Evolutionary conservation across 2,797 vertebrate genomes (phyloP).

Genomic region (Cynopterus sphinx): DNA sequence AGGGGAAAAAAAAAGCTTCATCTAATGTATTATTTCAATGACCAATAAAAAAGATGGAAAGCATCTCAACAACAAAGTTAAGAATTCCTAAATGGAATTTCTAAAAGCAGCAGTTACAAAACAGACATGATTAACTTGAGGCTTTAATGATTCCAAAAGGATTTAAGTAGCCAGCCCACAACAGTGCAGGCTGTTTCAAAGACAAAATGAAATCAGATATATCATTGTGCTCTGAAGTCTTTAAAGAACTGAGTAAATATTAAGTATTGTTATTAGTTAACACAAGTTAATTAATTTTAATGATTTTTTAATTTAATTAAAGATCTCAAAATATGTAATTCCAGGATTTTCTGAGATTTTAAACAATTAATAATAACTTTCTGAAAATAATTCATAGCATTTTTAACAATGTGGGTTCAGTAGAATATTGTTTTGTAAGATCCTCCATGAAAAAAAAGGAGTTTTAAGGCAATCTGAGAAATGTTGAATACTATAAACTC

Average conservation of each 20-base stretch:
- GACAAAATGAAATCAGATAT: neutral
- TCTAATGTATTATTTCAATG: conserved; percentile 4
- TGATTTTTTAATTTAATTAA: neutral
- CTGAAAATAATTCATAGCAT: neutral
- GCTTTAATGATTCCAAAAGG: neutral
- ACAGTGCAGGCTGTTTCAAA: neutral
- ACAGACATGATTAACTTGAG: neutral
- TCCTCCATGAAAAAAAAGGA: neutral
- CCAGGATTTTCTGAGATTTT: neutral
- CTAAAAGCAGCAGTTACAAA: neutral
- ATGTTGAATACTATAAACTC: neutral
- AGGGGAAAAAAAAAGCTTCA: neutral
- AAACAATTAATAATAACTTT: neutral
- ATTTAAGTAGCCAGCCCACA: neutral
- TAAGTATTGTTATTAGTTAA: neutral
- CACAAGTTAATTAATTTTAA: neutral
- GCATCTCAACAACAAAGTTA: conserved; percentile 19
- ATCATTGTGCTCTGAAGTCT: neutral
- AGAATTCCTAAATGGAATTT: neutral
- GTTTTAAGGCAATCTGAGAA: neutral
- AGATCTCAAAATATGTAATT: neutral
- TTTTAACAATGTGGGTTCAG: neutral
- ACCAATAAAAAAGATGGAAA: conserved; percentile 14
- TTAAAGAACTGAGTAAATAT: neutral
- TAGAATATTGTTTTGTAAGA: neutral